These are phyloP conservation scores for Leucozona laternaria DNA, from an alignment of 2,888 invertebrate genomes.

Conservation along the genomic window DNA sequence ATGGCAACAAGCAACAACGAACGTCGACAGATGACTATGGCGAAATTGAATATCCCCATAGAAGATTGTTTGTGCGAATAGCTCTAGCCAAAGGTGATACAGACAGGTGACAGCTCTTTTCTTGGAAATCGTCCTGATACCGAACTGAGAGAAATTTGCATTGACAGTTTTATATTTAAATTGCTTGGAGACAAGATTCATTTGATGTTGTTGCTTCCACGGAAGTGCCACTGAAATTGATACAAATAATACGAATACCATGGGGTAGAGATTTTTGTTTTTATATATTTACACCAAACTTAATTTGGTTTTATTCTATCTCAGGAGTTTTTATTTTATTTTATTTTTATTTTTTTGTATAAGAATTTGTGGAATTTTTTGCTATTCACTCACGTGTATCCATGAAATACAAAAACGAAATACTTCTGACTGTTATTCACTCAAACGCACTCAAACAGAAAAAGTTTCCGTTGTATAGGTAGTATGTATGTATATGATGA, in stretches of 20 bases:
- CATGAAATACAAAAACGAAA: not conserved
- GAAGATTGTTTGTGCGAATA: not conserved
- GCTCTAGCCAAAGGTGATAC: conserved; percentile 6
- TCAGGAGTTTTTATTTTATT: not conserved
- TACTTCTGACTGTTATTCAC: not conserved
- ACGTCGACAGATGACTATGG: conserved; percentile 35
- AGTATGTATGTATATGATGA: not conserved
- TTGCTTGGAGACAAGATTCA: conserved; percentile 3
- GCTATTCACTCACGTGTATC: not conserved
- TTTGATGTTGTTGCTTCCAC: not conserved
- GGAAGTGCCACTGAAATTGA: conserved; percentile 2
- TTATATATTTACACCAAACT: not conserved
- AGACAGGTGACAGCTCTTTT: not conserved
- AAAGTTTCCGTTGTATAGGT: not conserved
- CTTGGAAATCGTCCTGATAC: not conserved
- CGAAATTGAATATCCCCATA: conserved; percentile 19
- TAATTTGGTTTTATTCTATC: not conserved
- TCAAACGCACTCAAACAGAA: not conserved
- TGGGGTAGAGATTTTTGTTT: not conserved
- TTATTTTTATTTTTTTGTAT: not conserved
- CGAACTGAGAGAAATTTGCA: not conserved
- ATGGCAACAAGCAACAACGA: conserved; percentile 2
- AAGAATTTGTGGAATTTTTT: not conserved
- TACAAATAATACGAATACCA: not conserved
- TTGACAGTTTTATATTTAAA: conserved; percentile 8